A percentile compares a stretch with the other conserved stretches of the same genome.
phyloP scores from a whole-genome alignment of 2,797 vertebrate genomes.

The Myotis planiceps region DNA sequence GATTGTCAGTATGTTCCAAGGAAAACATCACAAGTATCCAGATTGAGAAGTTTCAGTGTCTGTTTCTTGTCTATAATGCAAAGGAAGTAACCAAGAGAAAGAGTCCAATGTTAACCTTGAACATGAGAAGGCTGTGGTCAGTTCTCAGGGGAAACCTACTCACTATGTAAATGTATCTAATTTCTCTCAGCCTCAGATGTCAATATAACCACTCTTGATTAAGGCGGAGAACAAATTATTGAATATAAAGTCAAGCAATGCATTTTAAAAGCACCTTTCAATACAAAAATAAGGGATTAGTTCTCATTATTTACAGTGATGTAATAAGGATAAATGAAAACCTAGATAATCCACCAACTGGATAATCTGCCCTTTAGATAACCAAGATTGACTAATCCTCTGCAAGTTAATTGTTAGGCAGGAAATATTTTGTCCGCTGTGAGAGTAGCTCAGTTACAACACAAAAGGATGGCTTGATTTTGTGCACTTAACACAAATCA shows the following conservation, averaged over 20 bases:
- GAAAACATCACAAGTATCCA: background rate
- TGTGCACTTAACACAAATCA: slow-evolving; percentile 38
- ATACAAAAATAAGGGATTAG: background rate
- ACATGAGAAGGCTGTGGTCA: rapidly evolving
- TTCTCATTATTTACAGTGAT: background rate
- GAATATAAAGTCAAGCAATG: background rate
- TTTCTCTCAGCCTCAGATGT: background rate
- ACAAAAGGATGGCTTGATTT: slow-evolving; percentile 35
- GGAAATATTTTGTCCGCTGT: background rate
- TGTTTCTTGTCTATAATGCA: background rate
- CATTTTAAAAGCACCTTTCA: rapidly evolving
- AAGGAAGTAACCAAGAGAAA: background rate
- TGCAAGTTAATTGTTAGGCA: background rate
- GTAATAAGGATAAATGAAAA: background rate
- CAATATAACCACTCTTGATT: rapidly evolving
- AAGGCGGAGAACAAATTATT: background rate
- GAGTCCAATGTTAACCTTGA: background rate
- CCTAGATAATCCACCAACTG: background rate
- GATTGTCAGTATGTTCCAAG: rapidly evolving
- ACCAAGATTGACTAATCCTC: background rate
- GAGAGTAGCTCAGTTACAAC: background rate
- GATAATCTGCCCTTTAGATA: background rate
- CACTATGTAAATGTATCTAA: background rate
- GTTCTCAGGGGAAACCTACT: background rate
- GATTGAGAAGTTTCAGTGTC: background rate